Evolutionary conservation across 2,797 vertebrate genomes (phyloP).

Genomic region (Enteromius unitaeniatus): DNA sequence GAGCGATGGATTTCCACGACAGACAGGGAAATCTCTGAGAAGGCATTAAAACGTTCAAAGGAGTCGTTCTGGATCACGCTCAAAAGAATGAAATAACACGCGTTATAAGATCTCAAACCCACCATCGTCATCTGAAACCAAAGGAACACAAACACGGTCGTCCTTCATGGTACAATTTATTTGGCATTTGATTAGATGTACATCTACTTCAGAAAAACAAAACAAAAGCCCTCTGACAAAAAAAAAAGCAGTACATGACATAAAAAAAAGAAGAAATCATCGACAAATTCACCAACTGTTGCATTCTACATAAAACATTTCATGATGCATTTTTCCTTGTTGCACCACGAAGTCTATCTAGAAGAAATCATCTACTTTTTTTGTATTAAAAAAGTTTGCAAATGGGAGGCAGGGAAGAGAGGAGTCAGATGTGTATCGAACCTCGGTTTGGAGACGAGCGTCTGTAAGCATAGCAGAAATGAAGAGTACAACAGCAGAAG

Average conservation of each 20-base stretch:
- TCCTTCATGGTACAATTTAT: slow-evolving; percentile 89
- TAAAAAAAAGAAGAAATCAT: slow-evolving; percentile 70
- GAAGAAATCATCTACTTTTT: slow-evolving; percentile 71
- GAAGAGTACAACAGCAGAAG: slow-evolving; percentile 23
- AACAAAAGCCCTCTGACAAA: slow-evolving; percentile 73
- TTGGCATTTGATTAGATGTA: slow-evolving; percentile 94
- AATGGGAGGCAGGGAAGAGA: slow-evolving; percentile 49
- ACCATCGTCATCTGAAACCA: neutral
- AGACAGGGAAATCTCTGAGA: neutral
- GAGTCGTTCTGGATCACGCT: slow-evolving; percentile 2
- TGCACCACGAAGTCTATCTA: slow-evolving; percentile 73
- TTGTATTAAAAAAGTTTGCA: slow-evolving; percentile 44
- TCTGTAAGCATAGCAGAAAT: slow-evolving; percentile 30
- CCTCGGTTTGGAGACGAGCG: slow-evolving; percentile 24
- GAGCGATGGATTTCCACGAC: neutral
- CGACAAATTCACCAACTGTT: slow-evolving; percentile 76
- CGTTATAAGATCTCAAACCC: slow-evolving; percentile 17
- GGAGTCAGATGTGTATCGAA: slow-evolving; percentile 54
- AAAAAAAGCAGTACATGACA: slow-evolving; percentile 72
- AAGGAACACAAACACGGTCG: slow-evolving; percentile 27
- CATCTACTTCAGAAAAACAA: slow-evolving; percentile 80
- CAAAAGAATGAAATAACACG: slow-evolving; percentile 48
- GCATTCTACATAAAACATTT: slow-evolving; percentile 77
- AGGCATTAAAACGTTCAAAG: neutral
- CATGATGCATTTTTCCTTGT: slow-evolving; percentile 71